Conservation (phyloP, 1,140 invertebrate genomes). For the Drosophila orosa region DNA sequence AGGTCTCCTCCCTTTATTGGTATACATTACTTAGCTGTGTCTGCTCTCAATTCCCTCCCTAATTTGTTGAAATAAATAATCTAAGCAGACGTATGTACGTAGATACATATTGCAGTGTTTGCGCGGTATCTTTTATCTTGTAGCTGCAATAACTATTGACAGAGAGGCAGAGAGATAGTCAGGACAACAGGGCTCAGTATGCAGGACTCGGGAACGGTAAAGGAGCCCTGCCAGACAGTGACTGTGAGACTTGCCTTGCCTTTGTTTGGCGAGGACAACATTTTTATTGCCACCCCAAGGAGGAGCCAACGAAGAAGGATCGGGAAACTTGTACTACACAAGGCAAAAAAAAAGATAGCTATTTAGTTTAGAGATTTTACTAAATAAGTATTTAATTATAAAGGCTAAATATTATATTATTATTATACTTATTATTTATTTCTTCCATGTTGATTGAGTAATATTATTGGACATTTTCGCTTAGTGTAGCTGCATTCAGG, state of each 20-base stretch:
- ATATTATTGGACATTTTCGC: no score
- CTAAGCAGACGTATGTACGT: slow-evolving; percentile 11
- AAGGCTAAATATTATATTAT: not conserved
- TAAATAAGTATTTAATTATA: not conserved
- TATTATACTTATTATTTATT: no score
- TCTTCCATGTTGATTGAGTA: no score
- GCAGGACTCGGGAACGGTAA: not conserved
- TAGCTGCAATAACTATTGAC: slow-evolving; percentile 72
- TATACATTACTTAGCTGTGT: not conserved
- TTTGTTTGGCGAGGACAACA: slow-evolving; percentile 71
- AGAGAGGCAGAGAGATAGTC: slow-evolving; percentile 16
- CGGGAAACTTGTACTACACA: not conserved
- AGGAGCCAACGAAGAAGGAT: not conserved
- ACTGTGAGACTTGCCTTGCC: slow-evolving; percentile 38
- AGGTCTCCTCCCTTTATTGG: not conserved
- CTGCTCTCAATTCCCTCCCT: not conserved
- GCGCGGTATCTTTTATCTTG: slow-evolving; percentile 33
- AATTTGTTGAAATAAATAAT: slow-evolving; percentile 50
- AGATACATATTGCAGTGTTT: slow-evolving; percentile 42
- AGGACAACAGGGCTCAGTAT: not conserved
- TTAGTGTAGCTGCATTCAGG: slow-evolving; percentile 24
- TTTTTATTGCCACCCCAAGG: slow-evolving; percentile 61
- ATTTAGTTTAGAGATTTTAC: no score
- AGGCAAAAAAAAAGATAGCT: not conserved
- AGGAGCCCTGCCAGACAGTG: not conserved